Percentiles rank a stretch among this genome's conserved stretches.
Conservation (phyloP, 2,113 vertebrate species). For the Thalassarche chlororhynchos region DNA sequence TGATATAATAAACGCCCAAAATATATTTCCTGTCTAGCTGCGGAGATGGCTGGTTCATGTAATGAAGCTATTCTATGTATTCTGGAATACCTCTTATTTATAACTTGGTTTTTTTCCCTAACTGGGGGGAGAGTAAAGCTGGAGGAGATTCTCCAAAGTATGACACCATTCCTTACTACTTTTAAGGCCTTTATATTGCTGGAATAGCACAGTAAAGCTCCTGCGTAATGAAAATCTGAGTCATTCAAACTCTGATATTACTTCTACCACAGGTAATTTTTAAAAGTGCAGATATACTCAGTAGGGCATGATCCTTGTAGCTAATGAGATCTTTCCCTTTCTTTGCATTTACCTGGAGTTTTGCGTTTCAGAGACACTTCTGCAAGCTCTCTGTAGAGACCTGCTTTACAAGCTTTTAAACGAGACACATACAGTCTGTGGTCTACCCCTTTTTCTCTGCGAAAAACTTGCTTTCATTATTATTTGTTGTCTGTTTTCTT, state of each 20-base stretch:
- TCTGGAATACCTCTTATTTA: not conserved
- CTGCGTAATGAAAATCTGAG: not conserved
- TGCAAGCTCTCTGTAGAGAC: not conserved
- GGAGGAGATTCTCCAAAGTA: not conserved
- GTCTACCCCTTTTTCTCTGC: not conserved
- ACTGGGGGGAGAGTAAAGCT: not conserved
- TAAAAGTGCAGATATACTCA: not conserved
- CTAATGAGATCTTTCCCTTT: not conserved
- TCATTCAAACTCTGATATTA: not conserved
- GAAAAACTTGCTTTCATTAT: not conserved
- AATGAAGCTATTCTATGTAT: not conserved
- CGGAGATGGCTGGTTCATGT: not conserved
- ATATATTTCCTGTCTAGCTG: not conserved
- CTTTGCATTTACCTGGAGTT: not conserved
- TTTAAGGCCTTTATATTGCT: not conserved
- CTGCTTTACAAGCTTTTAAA: not conserved
- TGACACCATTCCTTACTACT: not conserved
- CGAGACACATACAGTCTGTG: not conserved
- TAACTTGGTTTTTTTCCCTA: fast-evolving
- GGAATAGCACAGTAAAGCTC: not conserved
- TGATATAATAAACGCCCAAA: not conserved
- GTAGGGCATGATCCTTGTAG: not conserved
- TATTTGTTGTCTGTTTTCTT: not conserved
- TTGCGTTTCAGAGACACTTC: not conserved
- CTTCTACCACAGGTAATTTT: not conserved